Conservation (phyloP, 2,113 vertebrate genomes). For the Malaclemys terrapin region DNA sequence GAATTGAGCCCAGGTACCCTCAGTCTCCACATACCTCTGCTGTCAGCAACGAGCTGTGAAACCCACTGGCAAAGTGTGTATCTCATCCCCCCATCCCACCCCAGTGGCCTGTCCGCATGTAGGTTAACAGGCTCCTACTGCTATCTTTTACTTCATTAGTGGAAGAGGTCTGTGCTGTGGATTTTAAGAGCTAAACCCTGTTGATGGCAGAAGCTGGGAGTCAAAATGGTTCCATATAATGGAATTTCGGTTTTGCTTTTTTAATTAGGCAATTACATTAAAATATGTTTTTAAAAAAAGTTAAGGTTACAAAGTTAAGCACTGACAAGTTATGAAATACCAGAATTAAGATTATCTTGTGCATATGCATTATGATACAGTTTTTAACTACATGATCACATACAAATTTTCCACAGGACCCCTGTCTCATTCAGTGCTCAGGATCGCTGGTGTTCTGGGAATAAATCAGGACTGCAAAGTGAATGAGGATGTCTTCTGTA, state of each 20-base stretch:
- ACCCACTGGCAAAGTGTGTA: neutral
- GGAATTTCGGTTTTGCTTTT: neutral
- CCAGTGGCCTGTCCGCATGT: neutral
- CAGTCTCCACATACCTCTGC: neutral
- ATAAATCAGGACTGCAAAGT: neutral
- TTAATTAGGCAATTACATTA: neutral
- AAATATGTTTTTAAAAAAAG: neutral
- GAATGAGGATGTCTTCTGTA: neutral
- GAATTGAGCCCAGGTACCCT: neutral
- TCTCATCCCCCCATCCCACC: neutral
- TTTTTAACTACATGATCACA: neutral
- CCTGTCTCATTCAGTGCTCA: neutral
- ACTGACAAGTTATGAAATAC: neutral
- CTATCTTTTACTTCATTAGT: neutral
- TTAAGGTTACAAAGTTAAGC: neutral
- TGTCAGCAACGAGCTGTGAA: neutral
- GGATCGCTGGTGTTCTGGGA: neutral
- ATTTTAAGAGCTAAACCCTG: neutral
- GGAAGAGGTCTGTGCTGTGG: neutral
- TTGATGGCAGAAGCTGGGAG: neutral
- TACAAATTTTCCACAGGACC: neutral
- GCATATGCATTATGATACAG: neutral
- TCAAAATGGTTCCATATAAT: neutral
- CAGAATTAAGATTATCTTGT: neutral
- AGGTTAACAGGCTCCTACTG: neutral